phyloP scores from a whole-genome alignment of 2,113 vertebrate genomes.

The Psilopsiagon aurifrons region DNA sequence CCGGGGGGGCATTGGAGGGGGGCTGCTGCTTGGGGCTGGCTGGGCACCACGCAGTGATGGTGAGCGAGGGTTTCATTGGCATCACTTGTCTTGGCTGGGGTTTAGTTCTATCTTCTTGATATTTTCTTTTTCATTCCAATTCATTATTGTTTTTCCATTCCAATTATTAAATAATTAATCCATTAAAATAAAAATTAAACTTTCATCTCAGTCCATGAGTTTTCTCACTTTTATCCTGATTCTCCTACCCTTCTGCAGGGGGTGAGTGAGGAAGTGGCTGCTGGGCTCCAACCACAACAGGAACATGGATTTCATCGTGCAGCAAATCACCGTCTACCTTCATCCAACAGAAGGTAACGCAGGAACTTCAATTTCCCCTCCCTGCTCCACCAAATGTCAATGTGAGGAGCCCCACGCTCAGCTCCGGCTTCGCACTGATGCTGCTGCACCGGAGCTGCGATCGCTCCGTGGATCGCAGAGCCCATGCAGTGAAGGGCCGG shows the following conservation, averaged over 20 bases:
- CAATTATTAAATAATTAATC: background rate
- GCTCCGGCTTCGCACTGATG: rapidly evolving
- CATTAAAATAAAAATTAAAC: background rate
- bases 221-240: background rate
- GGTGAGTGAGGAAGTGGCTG: background rate
- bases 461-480: background rate
- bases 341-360: background rate
- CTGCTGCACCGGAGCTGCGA: rapidly evolving
- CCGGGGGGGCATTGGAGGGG: background rate
- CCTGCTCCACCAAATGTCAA: rapidly evolving
- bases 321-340: background rate
- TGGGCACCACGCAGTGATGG: rapidly evolving
- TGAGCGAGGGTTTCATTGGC: background rate
- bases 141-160: background rate
- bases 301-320: rapidly evolving
- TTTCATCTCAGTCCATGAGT: background rate
- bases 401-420: background rate
- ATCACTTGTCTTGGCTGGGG: rapidly evolving
- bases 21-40: rapidly evolving
- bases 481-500: rapidly evolving
- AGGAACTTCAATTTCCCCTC: background rate
- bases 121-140: background rate
- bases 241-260: background rate
- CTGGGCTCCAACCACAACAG: rapidly evolving
- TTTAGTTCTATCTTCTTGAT: background rate